Percentiles rank a stretch among this genome's conserved stretches.
Evolutionary conservation across 1,140 invertebrate species (phyloP).

Genomic region (Drosophila setifemur): DNA sequence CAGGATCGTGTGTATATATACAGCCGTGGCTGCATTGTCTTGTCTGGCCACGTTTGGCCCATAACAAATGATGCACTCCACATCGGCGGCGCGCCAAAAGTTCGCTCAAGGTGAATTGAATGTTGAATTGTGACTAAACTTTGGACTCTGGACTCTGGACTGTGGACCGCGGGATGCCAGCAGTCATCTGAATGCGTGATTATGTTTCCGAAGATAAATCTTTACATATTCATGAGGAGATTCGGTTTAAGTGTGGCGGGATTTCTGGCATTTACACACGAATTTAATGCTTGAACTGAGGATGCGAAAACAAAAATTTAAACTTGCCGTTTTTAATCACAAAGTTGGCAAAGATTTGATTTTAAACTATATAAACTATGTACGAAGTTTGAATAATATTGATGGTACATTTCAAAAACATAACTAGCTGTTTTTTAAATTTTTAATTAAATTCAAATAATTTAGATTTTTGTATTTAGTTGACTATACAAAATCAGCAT

Average conservation of each 20-base stretch:
- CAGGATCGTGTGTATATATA: background rate
- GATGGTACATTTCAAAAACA: too few species aligned
- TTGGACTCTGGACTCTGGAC: background rate
- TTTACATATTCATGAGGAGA: background rate
- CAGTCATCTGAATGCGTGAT: slow-evolving; percentile 11
- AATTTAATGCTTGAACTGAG: too few species aligned
- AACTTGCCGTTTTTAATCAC: too few species aligned
- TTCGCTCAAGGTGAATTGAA: slow-evolving; percentile 54
- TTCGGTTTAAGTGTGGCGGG: background rate
- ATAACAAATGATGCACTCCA: slow-evolving; percentile 72
- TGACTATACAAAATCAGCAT: too few species aligned
- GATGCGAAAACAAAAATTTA: too few species aligned
- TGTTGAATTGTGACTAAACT: slow-evolving; percentile 37
- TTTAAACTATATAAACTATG: too few species aligned
- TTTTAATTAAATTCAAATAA: too few species aligned
- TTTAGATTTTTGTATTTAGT: too few species aligned
- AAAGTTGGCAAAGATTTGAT: too few species aligned
- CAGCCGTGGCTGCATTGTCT: slow-evolving; percentile 55
- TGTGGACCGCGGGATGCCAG: background rate
- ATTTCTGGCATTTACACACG: too few species aligned
- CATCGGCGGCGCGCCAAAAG: slow-evolving; percentile 23
- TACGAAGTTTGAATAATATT: too few species aligned
- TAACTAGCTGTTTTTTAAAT: too few species aligned
- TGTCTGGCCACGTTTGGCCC: slow-evolving; percentile 66
- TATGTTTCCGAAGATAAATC: background rate